phyloP scores from a whole-genome alignment of 2,888 invertebrate genomes.

The Aporophyla nigra region DNA sequence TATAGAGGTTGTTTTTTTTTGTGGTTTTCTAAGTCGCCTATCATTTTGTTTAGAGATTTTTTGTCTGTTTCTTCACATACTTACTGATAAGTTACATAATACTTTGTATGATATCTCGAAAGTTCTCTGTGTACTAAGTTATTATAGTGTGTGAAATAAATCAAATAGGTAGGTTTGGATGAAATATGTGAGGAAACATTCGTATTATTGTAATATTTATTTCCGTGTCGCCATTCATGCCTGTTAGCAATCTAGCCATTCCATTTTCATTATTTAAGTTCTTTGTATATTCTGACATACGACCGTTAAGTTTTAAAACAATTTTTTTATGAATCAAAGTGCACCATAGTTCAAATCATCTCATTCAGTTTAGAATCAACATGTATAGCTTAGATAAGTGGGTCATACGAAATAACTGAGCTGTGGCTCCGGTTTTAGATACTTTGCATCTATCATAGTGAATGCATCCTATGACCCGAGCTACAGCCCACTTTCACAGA shows the following conservation, averaged over 20 bases:
- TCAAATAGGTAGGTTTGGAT: slow-evolving; percentile 24
- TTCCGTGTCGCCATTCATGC: slow-evolving; percentile 49
- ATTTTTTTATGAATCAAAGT: slow-evolving; percentile 52
- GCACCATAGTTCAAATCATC: slow-evolving; percentile 81
- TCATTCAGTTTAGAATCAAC: slow-evolving; percentile 69
- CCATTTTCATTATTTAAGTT: slow-evolving; percentile 64
- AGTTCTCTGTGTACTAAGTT: slow-evolving; percentile 47
- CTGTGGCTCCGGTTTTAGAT: slow-evolving; percentile 31
- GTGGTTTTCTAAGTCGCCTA: slow-evolving; percentile 30
- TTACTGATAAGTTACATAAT: slow-evolving; percentile 20
- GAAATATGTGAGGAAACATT: slow-evolving; percentile 34
- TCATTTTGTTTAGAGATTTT: slow-evolving; percentile 5
- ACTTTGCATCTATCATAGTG: slow-evolving; percentile 55
- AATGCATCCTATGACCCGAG: slow-evolving; percentile 43
- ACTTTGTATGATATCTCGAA: slow-evolving; percentile 36
- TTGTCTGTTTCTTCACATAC: slow-evolving; percentile 33
- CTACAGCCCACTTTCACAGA: slow-evolving; percentile 63
- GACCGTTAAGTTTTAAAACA: slow-evolving; percentile 51
- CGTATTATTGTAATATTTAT: slow-evolving; percentile 39
- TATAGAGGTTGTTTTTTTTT: slow-evolving; percentile 26
- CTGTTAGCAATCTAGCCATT: slow-evolving; percentile 69
- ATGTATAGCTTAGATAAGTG: slow-evolving; percentile 76
- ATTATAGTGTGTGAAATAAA: slow-evolving; percentile 31
- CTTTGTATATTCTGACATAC: slow-evolving; percentile 54
- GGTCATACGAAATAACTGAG: slow-evolving; percentile 39